Evolutionary conservation across 2,113 vertebrate species (phyloP).

Genomic region (Todiramphus chloris): DNA sequence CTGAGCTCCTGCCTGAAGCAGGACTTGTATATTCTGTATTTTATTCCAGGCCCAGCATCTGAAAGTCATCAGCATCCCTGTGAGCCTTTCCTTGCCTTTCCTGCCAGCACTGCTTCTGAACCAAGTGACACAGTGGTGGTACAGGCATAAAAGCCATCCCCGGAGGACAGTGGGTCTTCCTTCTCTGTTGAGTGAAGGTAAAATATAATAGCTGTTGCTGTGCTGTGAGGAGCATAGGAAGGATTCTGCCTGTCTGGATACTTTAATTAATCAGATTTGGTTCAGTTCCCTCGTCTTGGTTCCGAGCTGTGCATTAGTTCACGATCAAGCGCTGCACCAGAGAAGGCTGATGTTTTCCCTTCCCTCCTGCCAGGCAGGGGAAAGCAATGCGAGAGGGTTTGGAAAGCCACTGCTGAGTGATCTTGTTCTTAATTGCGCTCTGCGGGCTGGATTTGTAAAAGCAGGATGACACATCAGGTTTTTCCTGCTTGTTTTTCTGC

Average conservation of each 20-base stretch:
- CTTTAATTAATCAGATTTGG: background rate
- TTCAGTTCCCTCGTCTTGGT: background rate
- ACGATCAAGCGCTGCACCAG: background rate
- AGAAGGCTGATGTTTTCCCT: background rate
- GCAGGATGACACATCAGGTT: background rate
- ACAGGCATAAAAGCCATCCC: background rate
- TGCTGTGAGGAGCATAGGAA: background rate
- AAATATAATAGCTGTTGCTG: background rate
- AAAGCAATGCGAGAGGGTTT: background rate
- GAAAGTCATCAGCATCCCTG: background rate
- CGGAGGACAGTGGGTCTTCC: accelerated
- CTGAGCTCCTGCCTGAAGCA: background rate
- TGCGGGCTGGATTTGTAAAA: background rate
- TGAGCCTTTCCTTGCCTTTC: background rate
- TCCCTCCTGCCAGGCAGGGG: background rate
- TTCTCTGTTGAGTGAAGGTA: background rate
- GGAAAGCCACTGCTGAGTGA: conserved; percentile 6
- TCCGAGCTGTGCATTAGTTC: background rate
- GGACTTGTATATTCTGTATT: background rate
- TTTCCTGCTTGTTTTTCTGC: background rate
- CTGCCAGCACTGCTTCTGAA: background rate
- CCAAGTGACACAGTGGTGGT: background rate
- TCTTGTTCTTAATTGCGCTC: background rate
- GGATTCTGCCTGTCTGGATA: background rate
- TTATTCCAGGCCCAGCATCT: background rate